A percentile compares a stretch with the other conserved stretches of the same genome.
phyloP scores from a whole-genome alignment of 2,113 vertebrate genomes.

The Marmota monax region DNA sequence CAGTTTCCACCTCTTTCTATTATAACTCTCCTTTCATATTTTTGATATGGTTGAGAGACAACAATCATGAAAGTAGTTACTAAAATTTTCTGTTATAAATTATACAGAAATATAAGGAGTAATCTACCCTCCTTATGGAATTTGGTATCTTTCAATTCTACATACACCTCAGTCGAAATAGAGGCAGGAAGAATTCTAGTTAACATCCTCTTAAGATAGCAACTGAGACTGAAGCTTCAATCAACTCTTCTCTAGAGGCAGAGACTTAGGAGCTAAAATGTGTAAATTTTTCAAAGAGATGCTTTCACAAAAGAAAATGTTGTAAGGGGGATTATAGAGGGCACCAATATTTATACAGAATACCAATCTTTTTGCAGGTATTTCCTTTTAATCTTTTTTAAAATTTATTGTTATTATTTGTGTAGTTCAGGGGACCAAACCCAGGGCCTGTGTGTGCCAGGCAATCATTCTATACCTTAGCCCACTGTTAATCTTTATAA shows the following conservation, averaged over 20 bases:
- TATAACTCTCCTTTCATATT: not conserved
- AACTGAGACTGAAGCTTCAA: not conserved
- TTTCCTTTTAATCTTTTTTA: not conserved
- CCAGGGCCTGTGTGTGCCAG: too few species aligned
- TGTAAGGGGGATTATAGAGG: not conserved
- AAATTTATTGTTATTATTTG: not conserved
- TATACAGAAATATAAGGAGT: not conserved
- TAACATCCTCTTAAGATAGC: not conserved
- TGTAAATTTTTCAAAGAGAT: not conserved
- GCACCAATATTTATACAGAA: not conserved
- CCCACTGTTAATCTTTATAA: not conserved
- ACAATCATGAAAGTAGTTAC: not conserved
- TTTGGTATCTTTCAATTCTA: not conserved
- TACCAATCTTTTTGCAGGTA: not conserved
- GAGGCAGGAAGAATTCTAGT: not conserved
- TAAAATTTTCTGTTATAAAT: constrained; percentile 40
- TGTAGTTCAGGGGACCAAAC: not conserved
- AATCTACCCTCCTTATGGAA: not conserved
- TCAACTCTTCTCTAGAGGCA: not conserved
- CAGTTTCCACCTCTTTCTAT: not conserved
- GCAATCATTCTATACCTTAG: too few species aligned
- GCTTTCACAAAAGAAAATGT: not conserved
- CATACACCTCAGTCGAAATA: not conserved
- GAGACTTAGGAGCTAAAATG: not conserved
- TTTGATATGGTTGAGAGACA: not conserved